These are phyloP conservation scores for Eriocheir sinensis DNA, from an alignment of 1,140 invertebrate genomes.

Conservation along the genomic window DNA sequence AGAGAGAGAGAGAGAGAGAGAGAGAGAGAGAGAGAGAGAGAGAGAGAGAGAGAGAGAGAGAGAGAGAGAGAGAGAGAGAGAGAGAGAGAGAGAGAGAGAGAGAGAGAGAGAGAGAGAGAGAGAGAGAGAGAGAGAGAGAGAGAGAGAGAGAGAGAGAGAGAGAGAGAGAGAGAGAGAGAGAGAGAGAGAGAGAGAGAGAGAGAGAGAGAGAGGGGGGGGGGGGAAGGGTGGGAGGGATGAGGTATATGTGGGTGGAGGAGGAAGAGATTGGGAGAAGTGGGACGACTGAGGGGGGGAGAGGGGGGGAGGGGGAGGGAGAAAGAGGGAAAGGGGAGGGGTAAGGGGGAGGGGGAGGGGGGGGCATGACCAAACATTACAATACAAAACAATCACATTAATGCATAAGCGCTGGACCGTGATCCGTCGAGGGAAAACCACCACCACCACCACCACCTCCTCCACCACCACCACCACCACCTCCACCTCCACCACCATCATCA, in stretches of 20 bases:
- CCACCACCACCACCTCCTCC: slow-evolving; percentile 27
- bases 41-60: background rate
- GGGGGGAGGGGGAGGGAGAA: background rate
- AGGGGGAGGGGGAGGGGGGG: background rate
- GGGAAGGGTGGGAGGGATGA: background rate
- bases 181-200: too few relatives aligned
- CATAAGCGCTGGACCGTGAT: background rate
- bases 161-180: too few relatives aligned
- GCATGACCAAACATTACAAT: slow-evolving; percentile 66
- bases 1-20: slow-evolving; percentile 43
- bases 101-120: too few relatives aligned
- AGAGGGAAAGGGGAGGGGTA: background rate
- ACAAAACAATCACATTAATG: slow-evolving; percentile 68
- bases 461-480: background rate
- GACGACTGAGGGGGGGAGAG: too few relatives aligned
- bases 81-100: too few relatives aligned
- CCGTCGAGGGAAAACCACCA: slow-evolving; percentile 40
- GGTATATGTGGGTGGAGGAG: too few relatives aligned
- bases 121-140: too few relatives aligned
- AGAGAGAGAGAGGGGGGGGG: too few relatives aligned
- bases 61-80: too few relatives aligned
- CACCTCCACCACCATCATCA: background rate
- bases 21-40: background rate
- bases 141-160: background rate
- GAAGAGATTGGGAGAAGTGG: too few relatives aligned